phyloP scores from a whole-genome alignment of 2,888 invertebrate genomes.

The Brassicogethes aeneus region DNA sequence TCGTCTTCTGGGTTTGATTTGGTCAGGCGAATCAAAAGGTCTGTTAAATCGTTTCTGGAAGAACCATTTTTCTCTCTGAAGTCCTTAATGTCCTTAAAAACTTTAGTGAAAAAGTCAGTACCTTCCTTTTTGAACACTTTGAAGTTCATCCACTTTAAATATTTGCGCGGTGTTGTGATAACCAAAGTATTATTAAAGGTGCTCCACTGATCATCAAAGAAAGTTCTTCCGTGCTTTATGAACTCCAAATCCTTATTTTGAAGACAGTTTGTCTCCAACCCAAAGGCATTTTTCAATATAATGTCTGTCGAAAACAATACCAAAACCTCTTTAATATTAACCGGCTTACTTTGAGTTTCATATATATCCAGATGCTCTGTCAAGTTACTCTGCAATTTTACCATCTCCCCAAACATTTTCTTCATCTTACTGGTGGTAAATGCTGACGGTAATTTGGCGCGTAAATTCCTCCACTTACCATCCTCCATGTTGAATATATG shows the following conservation, averaged over 20 bases:
- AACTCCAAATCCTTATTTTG: constrained; percentile 45
- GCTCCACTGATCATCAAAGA: constrained; percentile 13
- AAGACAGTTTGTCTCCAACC: constrained; percentile 47
- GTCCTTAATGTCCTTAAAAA: constrained; percentile 36
- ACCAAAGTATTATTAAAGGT: constrained; percentile 17
- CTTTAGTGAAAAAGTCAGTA: constrained; percentile 38
- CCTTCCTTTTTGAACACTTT: constrained; percentile 21
- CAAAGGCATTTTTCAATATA: constrained; percentile 49
- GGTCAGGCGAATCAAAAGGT: constrained; percentile 35
- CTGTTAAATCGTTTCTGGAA: constrained; percentile 45
- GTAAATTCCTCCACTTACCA: constrained; percentile 34
- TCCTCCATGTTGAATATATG: constrained; percentile 40
- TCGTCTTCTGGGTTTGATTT: constrained; percentile 15
- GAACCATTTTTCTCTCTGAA: constrained; percentile 15
- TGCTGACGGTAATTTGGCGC: constrained; percentile 22
- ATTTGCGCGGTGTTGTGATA: constrained; percentile 16
- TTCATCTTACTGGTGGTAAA: constrained; percentile 35
- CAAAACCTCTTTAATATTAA: constrained; percentile 36
- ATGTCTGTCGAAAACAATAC: constrained; percentile 50
- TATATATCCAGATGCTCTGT: constrained; percentile 37
- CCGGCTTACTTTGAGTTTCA: constrained; percentile 13
- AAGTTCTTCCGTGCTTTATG: constrained; percentile 17
- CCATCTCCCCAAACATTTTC: constrained; percentile 28
- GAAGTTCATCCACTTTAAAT: constrained; percentile 20
- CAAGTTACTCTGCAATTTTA: constrained; percentile 36